Conservation (phyloP, 2,888 invertebrate genomes). For the Spatulosminthurus flaviceps region DNA sequence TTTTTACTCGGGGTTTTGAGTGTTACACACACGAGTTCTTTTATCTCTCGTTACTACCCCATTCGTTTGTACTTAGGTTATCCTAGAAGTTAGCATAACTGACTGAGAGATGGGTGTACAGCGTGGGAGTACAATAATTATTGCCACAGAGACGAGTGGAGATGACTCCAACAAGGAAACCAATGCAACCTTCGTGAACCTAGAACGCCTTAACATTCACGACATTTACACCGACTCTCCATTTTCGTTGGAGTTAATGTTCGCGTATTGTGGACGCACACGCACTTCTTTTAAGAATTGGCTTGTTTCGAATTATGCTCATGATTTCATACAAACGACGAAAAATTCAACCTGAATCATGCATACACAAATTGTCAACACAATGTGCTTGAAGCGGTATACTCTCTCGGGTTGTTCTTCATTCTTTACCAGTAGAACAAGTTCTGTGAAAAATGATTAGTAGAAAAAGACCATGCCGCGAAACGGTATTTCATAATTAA, state of each 20-base stretch:
- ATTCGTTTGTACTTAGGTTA: neutral
- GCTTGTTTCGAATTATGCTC: no score
- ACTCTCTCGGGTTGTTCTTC: no score
- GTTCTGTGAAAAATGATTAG: neutral
- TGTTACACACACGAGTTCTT: neutral
- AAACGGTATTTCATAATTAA: neutral
- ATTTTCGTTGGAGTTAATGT: neutral
- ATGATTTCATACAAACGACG: no score
- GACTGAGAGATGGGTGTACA: neutral
- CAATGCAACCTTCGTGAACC: neutral
- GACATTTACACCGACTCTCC: neutral
- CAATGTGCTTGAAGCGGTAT: no score
- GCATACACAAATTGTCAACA: no score
- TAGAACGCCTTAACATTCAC: neutral
- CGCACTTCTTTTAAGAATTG: neutral
- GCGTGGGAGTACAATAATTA: conserved; percentile 5
- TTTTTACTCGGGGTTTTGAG: neutral
- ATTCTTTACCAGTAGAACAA: neutral
- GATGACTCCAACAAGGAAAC: neutral
- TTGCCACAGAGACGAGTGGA: neutral
- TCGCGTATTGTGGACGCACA: neutral
- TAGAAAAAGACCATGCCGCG: no score
- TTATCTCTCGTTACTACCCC: neutral
- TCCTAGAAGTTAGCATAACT: neutral
- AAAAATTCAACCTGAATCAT: no score